Evolutionary conservation across 2,113 vertebrate species (phyloP), one percentile per base, ranked within the genome.

Genomic region (Fregetta grallaria): DNA sequence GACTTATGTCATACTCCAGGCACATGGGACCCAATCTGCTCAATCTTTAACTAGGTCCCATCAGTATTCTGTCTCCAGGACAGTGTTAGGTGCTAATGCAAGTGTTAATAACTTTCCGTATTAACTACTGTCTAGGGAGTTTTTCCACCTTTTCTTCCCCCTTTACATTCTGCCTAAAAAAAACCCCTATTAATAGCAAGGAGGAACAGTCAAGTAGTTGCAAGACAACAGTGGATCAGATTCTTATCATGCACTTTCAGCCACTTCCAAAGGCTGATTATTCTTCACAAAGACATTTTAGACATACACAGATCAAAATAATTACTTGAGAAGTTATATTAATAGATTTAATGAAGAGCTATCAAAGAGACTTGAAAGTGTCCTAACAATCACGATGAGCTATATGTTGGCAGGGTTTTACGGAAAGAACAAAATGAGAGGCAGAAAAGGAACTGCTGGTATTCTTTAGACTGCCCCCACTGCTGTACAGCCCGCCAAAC

Each of bases 321-420:
- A 82, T 91, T 92, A 91, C 50, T 72, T 88, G 30, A 77, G 42
- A 91, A 67, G 77, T 73, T 81, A 49, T 53, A 97, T 94, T 93
- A 95, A 91, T 90, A 94, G 94, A 82, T 52, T 67, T 93, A 97
- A 96, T 77, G 79, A 88, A 86, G 63, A 92, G 73, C 65, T 94
- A 88, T 76, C 67, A 89, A 52, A 88, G 45, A 89, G 61, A 65
- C 56, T 68, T 95, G 79, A 94, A 95, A 94, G 44, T 61, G 89
- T 89, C 84, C 87, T 89, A 75, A 70, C 55, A 95, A 71, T 88
- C 86, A 83, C 0, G 5, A 96, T 71, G 49, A 96, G 91, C 68
- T 92, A 38, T 38, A 71, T 0, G 5, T 86, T 86, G 86, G 65
- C 63, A 92, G 56, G 47, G 34, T 40, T 94, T 88, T 67, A 77